Evolutionary conservation across 2,797 vertebrate species (phyloP).

Genomic region (Acanthiza pusilla): DNA sequence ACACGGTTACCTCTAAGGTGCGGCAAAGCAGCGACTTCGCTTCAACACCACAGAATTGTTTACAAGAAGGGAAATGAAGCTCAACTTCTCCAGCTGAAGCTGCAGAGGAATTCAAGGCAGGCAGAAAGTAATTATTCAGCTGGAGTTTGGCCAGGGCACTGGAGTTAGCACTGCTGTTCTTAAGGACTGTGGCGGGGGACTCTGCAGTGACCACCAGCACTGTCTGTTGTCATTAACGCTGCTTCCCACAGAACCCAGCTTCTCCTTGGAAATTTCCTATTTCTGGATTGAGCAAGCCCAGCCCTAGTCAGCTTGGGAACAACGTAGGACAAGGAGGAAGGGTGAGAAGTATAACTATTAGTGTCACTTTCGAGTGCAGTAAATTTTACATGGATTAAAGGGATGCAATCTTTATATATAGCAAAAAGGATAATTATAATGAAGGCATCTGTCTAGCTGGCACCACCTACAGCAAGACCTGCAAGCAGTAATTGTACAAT

Average conservation of each 20-base stretch:
- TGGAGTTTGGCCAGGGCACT: constrained; percentile 16
- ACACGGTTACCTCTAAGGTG: background rate
- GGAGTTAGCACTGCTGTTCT: background rate
- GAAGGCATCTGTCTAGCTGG: constrained; percentile 83
- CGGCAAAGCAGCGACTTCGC: accelerated
- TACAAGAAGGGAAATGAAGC: constrained; percentile 21
- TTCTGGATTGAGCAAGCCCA: background rate
- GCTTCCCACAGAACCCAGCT: background rate
- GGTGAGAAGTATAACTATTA: constrained; percentile 8
- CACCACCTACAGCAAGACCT: constrained; percentile 78
- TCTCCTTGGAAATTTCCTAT: background rate
- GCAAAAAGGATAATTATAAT: constrained; percentile 66
- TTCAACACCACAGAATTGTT: background rate
- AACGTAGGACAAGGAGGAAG: background rate
- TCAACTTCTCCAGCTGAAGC: constrained; percentile 40
- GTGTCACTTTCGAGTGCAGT: constrained; percentile 49
- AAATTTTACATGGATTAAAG: constrained; percentile 64
- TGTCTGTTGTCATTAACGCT: background rate
- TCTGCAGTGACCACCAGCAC: background rate
- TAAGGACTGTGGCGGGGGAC: background rate
- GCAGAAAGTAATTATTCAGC: constrained; percentile 53
- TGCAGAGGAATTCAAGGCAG: constrained; percentile 18
- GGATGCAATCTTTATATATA: constrained; percentile 65
- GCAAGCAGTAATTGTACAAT: constrained; percentile 84
- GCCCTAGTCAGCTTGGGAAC: background rate